Evolutionary conservation across 2,113 vertebrate species (phyloP).

Genomic region (Sceloporus undulatus): DNA sequence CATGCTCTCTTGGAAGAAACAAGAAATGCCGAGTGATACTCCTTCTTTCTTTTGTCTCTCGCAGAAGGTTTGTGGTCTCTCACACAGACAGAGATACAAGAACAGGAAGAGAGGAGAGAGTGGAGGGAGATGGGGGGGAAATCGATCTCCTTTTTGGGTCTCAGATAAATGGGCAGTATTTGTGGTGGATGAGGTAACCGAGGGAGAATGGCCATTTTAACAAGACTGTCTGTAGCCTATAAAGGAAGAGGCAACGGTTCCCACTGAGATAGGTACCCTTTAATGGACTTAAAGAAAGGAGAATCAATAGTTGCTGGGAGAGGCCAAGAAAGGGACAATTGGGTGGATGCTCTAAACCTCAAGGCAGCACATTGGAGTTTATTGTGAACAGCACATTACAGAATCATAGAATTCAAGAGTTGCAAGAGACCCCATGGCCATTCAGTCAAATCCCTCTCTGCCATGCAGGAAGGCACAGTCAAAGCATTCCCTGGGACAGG

Average conservation of each 20-base stretch:
- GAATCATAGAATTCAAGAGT: no score
- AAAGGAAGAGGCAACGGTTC: conserved; percentile 9
- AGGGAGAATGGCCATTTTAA: not conserved
- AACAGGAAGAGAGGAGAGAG: not conserved
- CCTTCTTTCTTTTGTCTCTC: not conserved
- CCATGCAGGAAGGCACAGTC: no score
- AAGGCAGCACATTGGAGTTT: not conserved
- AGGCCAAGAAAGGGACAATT: not conserved
- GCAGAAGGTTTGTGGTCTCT: not conserved
- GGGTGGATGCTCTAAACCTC: not conserved
- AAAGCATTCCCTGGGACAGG: no score
- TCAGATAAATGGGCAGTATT: not conserved
- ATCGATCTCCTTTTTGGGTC: not conserved
- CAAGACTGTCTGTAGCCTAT: not conserved
- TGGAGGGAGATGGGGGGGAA: not conserved
- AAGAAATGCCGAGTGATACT: rapidly evolving
- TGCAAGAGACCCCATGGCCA: no score
- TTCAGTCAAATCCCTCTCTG: no score
- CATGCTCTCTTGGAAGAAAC: rapidly evolving
- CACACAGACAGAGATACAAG: not conserved
- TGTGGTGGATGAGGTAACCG: rapidly evolving
- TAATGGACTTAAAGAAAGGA: conserved; percentile 10
- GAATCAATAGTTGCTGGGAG: not conserved
- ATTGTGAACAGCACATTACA: no score
- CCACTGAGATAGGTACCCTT: not conserved